Evolutionary conservation across 2,888 invertebrate species (phyloP).

Genomic region (Stegana nigrithorax): DNA sequence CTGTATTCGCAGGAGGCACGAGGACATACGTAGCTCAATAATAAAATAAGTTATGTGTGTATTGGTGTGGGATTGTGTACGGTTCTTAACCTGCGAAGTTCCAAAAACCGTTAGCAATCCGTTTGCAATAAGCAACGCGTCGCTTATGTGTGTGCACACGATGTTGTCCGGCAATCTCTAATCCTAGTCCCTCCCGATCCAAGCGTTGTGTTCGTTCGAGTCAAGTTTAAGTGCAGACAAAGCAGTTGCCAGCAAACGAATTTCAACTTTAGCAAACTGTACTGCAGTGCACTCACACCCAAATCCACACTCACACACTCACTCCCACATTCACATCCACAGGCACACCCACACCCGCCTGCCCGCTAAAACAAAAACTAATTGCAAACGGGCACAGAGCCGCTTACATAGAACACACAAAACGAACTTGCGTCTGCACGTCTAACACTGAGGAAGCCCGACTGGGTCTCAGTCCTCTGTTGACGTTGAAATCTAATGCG

Average conservation of each 20-base stretch:
- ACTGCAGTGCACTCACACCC: neutral
- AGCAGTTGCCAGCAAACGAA: neutral
- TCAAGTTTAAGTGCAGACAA: neutral
- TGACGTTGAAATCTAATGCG: no score
- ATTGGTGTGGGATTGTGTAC: no score
- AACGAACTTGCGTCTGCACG: neutral
- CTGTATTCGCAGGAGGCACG: no score
- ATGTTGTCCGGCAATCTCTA: no score
- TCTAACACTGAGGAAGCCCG: neutral
- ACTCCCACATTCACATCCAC: neutral
- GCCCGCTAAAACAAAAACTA: neutral
- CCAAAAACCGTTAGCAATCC: no score
- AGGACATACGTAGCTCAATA: no score
- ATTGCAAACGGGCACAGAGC: neutral
- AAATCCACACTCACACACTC: neutral
- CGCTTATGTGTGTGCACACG: no score
- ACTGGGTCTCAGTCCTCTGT: neutral
- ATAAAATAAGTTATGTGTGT: no score
- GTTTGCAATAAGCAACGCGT: no score
- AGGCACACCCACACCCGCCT: neutral
- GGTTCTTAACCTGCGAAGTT: no score
- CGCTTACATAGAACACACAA: neutral
- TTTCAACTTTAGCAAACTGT: neutral
- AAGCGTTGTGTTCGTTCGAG: neutral
- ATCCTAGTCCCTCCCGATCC: no score